phyloP scores from a whole-genome alignment of 2,113 vertebrate species.

The Psittacara wagleri region DNA sequence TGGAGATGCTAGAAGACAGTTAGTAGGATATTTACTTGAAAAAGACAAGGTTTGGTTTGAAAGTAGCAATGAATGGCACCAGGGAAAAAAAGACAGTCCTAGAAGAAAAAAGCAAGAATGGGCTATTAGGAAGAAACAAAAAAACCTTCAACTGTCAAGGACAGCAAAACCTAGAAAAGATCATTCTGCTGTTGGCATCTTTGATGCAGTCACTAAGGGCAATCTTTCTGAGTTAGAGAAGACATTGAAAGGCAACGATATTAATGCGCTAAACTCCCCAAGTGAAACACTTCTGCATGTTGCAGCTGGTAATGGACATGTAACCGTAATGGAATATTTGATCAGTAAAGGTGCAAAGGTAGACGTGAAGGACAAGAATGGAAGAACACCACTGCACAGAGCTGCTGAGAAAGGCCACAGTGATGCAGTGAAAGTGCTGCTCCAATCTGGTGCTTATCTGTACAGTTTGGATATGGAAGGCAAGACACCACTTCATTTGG shows the following conservation, averaged over 20 bases:
- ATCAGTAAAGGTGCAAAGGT: slow-evolving; percentile 71
- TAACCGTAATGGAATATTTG: slow-evolving; percentile 66
- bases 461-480: slow-evolving; percentile 60
- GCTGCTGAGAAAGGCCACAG: slow-evolving; percentile 72
- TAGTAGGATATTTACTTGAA: slow-evolving; percentile 81
- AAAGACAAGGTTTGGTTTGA: slow-evolving; percentile 67
- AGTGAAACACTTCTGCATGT: slow-evolving; percentile 75
- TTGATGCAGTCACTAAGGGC: slow-evolving; percentile 58
- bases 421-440: slow-evolving; percentile 44
- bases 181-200: not conserved
- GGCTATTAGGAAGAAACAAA: slow-evolving; percentile 3
- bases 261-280: slow-evolving; percentile 41
- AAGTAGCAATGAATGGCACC: not conserved
- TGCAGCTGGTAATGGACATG: slow-evolving; percentile 70
- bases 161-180: not conserved
- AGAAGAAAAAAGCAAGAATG: not conserved
- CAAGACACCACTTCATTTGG: slow-evolving; percentile 70
- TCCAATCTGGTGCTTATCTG: slow-evolving; percentile 58
- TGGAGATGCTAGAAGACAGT: slow-evolving; percentile 75
- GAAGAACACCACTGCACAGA: slow-evolving; percentile 76
- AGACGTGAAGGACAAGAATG: slow-evolving; percentile 67
- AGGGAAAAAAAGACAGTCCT: not conserved
- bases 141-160: not conserved
- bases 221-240: slow-evolving; percentile 59
- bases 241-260: slow-evolving; percentile 37